These are phyloP conservation scores for Eucera pruinosa DNA, from an alignment of 2,888 invertebrate species.

Conservation along the genomic window DNA sequence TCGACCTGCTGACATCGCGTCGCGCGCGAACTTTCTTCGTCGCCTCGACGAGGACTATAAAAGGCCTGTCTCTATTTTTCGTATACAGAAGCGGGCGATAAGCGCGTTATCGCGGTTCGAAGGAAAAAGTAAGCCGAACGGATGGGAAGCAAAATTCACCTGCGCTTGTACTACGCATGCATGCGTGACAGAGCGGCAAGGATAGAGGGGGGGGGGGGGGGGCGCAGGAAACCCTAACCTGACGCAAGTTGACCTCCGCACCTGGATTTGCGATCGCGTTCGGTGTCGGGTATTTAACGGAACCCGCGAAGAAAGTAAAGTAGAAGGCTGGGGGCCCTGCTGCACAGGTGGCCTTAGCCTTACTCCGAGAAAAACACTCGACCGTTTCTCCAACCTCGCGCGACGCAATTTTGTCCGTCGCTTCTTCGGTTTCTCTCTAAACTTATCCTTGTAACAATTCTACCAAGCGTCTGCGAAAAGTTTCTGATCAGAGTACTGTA, in stretches of 20 bases:
- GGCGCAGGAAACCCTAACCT: slow-evolving; percentile 78
- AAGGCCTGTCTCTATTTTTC: too few relatives aligned
- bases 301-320: slow-evolving; percentile 82
- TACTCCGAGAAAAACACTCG: slow-evolving; percentile 59
- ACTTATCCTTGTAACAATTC: slow-evolving; percentile 4
- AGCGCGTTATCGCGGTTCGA: background rate
- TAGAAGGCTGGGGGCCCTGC: slow-evolving; percentile 63
- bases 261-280: slow-evolving; percentile 78
- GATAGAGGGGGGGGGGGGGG: slow-evolving; percentile 58
- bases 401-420: slow-evolving; percentile 27
- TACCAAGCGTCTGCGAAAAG: too few relatives aligned
- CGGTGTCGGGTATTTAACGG: slow-evolving; percentile 79
- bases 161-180: slow-evolving; percentile 42
- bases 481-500: too few relatives aligned
- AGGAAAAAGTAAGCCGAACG: slow-evolving; percentile 4
- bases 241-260: slow-evolving; percentile 81
- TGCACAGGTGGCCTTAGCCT: slow-evolving; percentile 69
- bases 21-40: too few relatives aligned
- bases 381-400: slow-evolving; percentile 17
- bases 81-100: too few relatives aligned
- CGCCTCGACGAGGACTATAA: too few relatives aligned
- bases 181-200: slow-evolving; percentile 57
- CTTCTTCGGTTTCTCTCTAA: too few relatives aligned
- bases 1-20: too few relatives aligned
- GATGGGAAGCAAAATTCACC: slow-evolving; percentile 9